A percentile compares a stretch with the other conserved stretches of the same genome.
phyloP scores from a whole-genome alignment of 2,797 vertebrate genomes.

The Delichon dasypus region DNA sequence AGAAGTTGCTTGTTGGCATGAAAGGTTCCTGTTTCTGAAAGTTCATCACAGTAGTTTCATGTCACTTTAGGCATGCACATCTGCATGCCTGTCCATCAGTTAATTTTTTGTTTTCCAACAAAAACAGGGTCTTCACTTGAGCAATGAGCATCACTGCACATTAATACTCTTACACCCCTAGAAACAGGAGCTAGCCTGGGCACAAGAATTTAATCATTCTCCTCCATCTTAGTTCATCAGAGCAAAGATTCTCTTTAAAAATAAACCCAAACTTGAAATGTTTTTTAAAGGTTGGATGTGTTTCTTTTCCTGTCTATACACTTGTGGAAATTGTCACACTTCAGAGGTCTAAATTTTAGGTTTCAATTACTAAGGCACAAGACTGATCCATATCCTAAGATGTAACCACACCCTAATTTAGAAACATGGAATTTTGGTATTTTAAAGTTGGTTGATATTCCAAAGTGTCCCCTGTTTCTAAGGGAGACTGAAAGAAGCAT shows the following conservation, averaged over 20 bases:
- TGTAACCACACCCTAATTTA: background rate
- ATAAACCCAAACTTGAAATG: background rate
- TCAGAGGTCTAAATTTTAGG: background rate
- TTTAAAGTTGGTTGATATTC: background rate
- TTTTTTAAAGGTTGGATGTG: background rate
- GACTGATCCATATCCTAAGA: background rate
- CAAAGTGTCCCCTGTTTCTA: background rate
- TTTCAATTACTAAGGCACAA: background rate
- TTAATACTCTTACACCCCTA: background rate
- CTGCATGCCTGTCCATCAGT: background rate
- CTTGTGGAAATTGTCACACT: background rate
- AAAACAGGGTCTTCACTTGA: background rate
- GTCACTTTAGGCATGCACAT: background rate
- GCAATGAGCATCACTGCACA: background rate
- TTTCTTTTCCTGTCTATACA: background rate
- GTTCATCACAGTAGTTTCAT: background rate
- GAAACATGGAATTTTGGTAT: background rate
- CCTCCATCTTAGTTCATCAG: background rate
- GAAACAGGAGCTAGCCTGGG: background rate
- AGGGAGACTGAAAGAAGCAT: background rate
- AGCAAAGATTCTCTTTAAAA: background rate
- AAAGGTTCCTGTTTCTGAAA: background rate
- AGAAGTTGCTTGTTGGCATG: constrained; percentile 42
- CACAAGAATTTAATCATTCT: background rate
- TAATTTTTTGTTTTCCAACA: background rate